Percentiles rank a stretch among this genome's conserved stretches.
phyloP scores from a whole-genome alignment of 2,888 invertebrate genomes.

The Cantharis rustica region DNA sequence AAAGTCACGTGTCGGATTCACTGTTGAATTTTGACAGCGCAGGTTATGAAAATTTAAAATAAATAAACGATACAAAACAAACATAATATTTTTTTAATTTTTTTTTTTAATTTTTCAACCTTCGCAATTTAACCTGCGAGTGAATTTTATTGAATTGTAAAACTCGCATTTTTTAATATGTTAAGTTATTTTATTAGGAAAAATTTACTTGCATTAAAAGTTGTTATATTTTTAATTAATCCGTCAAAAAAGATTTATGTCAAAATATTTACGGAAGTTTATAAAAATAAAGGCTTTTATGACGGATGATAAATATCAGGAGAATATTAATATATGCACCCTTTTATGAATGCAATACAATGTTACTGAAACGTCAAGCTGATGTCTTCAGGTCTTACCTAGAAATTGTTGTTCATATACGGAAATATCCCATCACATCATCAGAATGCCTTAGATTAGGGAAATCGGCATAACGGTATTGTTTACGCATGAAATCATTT shows the following conservation, averaged over 20 bases:
- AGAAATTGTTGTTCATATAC: slow-evolving; percentile 19
- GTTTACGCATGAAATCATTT: slow-evolving; percentile 10
- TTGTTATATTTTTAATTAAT: not conserved
- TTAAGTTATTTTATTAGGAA: too few species aligned
- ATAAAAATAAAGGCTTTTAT: not conserved
- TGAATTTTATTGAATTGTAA: too few species aligned
- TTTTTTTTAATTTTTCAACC: too few species aligned
- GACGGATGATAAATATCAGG: slow-evolving; percentile 5
- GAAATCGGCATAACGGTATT: slow-evolving; percentile 12
- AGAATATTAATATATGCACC: slow-evolving; percentile 27
- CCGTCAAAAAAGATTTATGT: not conserved
- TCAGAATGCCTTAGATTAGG: slow-evolving; percentile 9
- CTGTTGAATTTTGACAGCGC: too few species aligned
- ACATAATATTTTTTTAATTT: too few species aligned
- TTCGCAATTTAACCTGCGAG: too few species aligned
- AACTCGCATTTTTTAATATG: too few species aligned
- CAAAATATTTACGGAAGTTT: not conserved
- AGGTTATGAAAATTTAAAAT: too few species aligned
- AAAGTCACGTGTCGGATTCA: too few species aligned
- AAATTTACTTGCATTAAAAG: not conserved
- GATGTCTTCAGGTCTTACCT: slow-evolving; percentile 13
- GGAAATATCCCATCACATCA: slow-evolving; percentile 21
- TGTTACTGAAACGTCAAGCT: slow-evolving; percentile 23
- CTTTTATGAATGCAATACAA: slow-evolving; percentile 22
- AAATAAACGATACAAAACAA: too few species aligned